Percentiles rank a stretch among this genome's conserved stretches.
Conservation (phyloP, 1,140 invertebrate genomes). For the Formica selysi region DNA sequence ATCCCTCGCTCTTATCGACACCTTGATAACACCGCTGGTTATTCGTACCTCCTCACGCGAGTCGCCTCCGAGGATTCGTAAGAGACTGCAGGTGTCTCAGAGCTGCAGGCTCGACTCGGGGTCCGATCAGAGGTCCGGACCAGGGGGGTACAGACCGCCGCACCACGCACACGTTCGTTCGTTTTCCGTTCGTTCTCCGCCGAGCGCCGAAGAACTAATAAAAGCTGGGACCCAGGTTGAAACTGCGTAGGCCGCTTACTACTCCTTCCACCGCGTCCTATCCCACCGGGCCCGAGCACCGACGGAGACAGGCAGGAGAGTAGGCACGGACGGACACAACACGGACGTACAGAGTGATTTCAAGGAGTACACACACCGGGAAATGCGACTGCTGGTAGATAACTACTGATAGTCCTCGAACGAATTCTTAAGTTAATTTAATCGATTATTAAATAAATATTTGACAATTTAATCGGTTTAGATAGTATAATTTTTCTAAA, state of each 20-base stretch:
- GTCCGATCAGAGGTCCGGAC: constrained; percentile 17
- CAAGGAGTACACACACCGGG: constrained; percentile 64
- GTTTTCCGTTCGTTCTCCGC: constrained; percentile 80
- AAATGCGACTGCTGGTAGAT: background rate
- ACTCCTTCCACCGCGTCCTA: constrained; percentile 80
- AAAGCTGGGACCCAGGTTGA: constrained; percentile 83
- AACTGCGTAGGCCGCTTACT: constrained; percentile 85
- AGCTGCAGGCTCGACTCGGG: constrained; percentile 34
- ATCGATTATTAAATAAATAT: background rate
- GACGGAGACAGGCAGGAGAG: constrained; percentile 59
- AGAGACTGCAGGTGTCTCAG: background rate
- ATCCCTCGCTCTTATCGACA: constrained; percentile 5
- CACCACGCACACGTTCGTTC: constrained; percentile 60
- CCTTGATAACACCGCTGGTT: constrained; percentile 7
- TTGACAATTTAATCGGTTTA: background rate
- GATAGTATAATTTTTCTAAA: background rate
- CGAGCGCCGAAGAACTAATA: constrained; percentile 85
- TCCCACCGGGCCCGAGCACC: constrained; percentile 70
- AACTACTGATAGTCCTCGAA: background rate
- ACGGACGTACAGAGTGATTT: constrained; percentile 61
- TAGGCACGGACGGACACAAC: constrained; percentile 63
- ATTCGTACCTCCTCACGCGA: constrained; percentile 52
- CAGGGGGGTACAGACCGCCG: constrained; percentile 22
- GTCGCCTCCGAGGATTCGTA: background rate
- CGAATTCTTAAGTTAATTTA: background rate